Percentiles rank a stretch among this genome's conserved stretches.
These are phyloP conservation scores for Pterocles burchelli DNA, from an alignment of 2,113 vertebrate genomes.

Conservation along the genomic window DNA sequence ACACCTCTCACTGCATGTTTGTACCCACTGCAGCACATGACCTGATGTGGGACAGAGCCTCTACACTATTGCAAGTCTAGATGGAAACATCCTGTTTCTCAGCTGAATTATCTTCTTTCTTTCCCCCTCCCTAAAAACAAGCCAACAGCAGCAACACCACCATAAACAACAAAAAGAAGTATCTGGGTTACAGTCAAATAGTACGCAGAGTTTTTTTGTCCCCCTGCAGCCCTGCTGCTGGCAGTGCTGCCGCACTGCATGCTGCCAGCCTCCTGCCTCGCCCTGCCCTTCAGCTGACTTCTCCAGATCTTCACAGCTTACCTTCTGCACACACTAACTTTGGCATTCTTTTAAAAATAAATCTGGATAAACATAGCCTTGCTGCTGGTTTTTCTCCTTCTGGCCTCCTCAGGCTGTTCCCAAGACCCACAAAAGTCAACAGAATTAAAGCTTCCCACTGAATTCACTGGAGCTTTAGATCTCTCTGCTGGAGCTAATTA, in stretches of 20 bases:
- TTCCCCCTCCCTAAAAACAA: not conserved
- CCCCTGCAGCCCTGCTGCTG: not conserved
- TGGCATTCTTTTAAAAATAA: not conserved
- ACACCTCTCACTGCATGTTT: not conserved
- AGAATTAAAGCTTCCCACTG: slow-evolving; percentile 25
- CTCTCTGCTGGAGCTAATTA: slow-evolving; percentile 38
- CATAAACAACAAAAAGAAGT: not conserved
- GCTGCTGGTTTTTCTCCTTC: not conserved
- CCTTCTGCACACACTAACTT: not conserved
- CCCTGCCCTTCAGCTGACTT: not conserved
- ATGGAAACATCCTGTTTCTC: not conserved
- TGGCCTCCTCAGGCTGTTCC: not conserved
- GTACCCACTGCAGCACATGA: not conserved
- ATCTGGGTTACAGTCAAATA: not conserved
- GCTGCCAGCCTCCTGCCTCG: not conserved
- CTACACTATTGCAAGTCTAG: not conserved
- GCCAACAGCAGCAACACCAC: not conserved
- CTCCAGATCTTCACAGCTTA: slow-evolving; percentile 29
- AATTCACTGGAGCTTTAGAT: not conserved
- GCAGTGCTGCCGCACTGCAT: not conserved
- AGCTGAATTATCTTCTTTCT: not conserved
- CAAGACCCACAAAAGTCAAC: slow-evolving; percentile 20
- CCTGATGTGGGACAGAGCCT: not conserved
- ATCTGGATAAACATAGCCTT: not conserved
- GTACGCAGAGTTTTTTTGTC: not conserved